These are phyloP conservation scores for Alligator mississippiensis DNA, from an alignment of 2,113 vertebrate genomes.

Conservation along the genomic window DNA sequence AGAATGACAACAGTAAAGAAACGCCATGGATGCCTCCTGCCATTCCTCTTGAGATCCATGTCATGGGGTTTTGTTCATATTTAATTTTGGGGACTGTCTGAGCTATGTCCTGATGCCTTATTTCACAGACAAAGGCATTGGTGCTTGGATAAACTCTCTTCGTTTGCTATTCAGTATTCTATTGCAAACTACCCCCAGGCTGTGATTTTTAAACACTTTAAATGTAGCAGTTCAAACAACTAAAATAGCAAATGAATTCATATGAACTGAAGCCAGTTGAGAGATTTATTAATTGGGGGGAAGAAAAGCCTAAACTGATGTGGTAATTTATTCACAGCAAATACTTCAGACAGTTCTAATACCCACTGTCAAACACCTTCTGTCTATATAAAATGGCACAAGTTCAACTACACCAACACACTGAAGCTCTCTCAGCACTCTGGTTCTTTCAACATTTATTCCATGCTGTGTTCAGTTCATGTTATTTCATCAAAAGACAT, in stretches of 20 bases:
- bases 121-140: neutral
- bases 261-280: neutral
- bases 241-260: neutral
- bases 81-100: neutral
- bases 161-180: neutral
- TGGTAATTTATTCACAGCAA: neutral
- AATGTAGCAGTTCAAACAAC: neutral
- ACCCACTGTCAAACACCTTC: neutral
- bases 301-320: neutral
- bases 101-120: neutral
- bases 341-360: neutral
- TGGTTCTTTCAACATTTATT: neutral
- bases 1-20: neutral
- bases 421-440: fast-evolving
- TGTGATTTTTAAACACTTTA: neutral
- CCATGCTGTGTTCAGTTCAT: neutral
- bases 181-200: neutral
- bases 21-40: too few species aligned
- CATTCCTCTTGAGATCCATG: too few species aligned
- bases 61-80: neutral
- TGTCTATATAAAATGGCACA: too few species aligned
- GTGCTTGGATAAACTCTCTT: neutral
- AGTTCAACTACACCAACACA: neutral
- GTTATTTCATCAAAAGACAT: constrained; percentile 8
- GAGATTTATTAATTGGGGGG: neutral